Evolutionary conservation across 2,113 vertebrate species (phyloP).

Genomic region (Zosterops hypoxanthus): DNA sequence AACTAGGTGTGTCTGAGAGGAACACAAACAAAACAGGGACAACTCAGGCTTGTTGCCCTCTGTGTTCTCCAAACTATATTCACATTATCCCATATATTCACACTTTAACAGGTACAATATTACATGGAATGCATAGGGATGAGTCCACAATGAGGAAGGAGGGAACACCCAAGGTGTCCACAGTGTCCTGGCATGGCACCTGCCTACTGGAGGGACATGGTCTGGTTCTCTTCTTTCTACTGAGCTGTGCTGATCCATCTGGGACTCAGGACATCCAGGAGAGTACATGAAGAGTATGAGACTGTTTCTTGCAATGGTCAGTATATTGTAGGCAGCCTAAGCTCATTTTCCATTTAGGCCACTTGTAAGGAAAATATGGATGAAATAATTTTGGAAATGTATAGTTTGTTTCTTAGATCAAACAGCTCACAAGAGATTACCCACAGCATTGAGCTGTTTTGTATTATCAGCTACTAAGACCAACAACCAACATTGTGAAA

Average conservation of each 20-base stretch:
- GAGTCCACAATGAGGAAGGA: neutral
- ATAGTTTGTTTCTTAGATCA: neutral
- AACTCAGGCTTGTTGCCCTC: neutral
- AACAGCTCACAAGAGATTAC: neutral
- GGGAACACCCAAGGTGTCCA: neutral
- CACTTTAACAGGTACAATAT: neutral
- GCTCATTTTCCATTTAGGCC: neutral
- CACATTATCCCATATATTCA: neutral
- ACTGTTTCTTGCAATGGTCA: neutral
- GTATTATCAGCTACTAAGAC: neutral
- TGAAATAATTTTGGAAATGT: neutral
- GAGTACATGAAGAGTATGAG: neutral
- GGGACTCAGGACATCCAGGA: neutral
- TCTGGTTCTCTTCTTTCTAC: neutral
- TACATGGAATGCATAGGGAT: neutral
- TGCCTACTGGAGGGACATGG: neutral
- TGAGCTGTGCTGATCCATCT: neutral
- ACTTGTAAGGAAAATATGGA: neutral
- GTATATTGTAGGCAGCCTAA: neutral
- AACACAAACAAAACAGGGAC: neutral
- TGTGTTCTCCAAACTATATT: neutral
- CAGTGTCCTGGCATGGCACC: neutral
- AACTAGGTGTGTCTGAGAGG: neutral
- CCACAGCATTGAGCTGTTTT: neutral
- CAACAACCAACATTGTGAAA: rapidly evolving